A percentile compares a stretch with the other conserved stretches of the same genome.
Conservation (phyloP, 2,888 invertebrate species). For the Metalampra italica region DNA sequence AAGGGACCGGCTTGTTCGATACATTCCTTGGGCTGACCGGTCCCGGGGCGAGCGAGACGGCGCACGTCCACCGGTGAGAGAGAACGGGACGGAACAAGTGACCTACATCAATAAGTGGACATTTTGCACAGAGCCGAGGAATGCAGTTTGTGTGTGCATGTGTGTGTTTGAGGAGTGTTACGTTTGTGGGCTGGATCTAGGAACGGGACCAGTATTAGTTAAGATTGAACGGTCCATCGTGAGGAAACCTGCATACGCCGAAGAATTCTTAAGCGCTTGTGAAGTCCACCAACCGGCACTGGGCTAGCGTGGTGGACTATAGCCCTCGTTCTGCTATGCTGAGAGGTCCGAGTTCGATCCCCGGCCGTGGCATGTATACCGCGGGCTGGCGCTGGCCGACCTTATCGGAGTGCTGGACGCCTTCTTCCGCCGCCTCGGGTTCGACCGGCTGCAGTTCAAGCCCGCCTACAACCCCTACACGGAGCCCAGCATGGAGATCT, state of each 20-base stretch:
- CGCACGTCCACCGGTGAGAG: slow-evolving; percentile 15
- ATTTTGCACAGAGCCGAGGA: slow-evolving; percentile 45
- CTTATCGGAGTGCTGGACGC: slow-evolving; percentile 92
- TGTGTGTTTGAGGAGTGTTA: slow-evolving; percentile 5
- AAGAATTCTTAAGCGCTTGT: no score
- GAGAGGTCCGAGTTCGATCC: no score
- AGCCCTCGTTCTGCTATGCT: no score
- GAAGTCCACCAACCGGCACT: no score
- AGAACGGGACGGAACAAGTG: slow-evolving; percentile 39
- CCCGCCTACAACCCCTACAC: slow-evolving; percentile 99
- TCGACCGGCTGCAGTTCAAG: slow-evolving; percentile 93
- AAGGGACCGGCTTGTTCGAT: slow-evolving; percentile 31
- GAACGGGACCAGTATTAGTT: no score
- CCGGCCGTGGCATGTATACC: no score
- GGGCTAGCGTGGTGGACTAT: no score
- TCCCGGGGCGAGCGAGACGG: slow-evolving; percentile 31
- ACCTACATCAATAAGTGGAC: slow-evolving; percentile 72
- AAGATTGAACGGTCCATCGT: no score
- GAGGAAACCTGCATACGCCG: no score
- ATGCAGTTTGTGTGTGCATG: slow-evolving; percentile 32
- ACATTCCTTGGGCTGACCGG: slow-evolving; percentile 34
- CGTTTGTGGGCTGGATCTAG: background rate
- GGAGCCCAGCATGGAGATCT: slow-evolving; percentile 99
- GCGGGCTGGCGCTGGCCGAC: slow-evolving; percentile 93
- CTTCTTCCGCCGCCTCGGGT: slow-evolving; percentile 94